A percentile compares a stretch with the other conserved stretches of the same genome.
phyloP scores from a whole-genome alignment of 1,140 invertebrate species.

The Drosophila miranda region DNA sequence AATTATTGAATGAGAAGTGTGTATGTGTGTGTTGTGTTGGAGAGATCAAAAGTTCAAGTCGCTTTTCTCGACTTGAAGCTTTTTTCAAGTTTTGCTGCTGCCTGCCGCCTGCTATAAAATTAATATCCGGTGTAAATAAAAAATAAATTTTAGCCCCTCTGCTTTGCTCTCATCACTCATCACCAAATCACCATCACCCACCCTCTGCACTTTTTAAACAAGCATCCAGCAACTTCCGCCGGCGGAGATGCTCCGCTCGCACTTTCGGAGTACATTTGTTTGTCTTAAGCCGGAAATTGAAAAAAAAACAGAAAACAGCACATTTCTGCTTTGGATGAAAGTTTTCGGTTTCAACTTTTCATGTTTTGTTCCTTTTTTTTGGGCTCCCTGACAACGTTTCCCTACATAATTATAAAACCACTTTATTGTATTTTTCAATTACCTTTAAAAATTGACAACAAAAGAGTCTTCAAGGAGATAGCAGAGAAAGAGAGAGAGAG shows the following conservation, averaged over 20 bases:
- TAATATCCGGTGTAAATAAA: slow-evolving; percentile 81
- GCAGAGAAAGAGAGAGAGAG: slow-evolving; percentile 1
- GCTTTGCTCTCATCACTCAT: background rate
- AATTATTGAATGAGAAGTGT: slow-evolving; percentile 64
- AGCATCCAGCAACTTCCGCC: slow-evolving; percentile 71
- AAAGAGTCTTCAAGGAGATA: slow-evolving; percentile 46
- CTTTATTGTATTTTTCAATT: slow-evolving; percentile 80
- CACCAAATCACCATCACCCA: background rate
- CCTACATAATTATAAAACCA: slow-evolving; percentile 69
- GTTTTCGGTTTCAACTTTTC: slow-evolving; percentile 57
- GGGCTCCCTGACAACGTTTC: slow-evolving; percentile 8
- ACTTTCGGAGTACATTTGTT: slow-evolving; percentile 70
- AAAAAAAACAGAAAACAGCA: slow-evolving; percentile 47
- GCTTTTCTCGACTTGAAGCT: slow-evolving; percentile 27
- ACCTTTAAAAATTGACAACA: slow-evolving; percentile 79
- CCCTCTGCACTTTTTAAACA: slow-evolving; percentile 55
- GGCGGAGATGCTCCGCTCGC: slow-evolving; percentile 43
- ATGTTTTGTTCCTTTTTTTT: slow-evolving; percentile 2
- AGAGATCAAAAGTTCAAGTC: slow-evolving; percentile 68
- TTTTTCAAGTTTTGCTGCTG: slow-evolving; percentile 64
- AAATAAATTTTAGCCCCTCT: slow-evolving; percentile 50
- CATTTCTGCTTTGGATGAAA: slow-evolving; percentile 52
- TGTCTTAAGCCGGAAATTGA: slow-evolving; percentile 80
- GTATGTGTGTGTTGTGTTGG: slow-evolving; percentile 5
- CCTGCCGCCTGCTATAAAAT: slow-evolving; percentile 70